Percentiles rank a stretch among this genome's conserved stretches.
These are phyloP conservation scores for Mungos mungo DNA, from an alignment of 2,113 vertebrate genomes.

Conservation along the genomic window DNA sequence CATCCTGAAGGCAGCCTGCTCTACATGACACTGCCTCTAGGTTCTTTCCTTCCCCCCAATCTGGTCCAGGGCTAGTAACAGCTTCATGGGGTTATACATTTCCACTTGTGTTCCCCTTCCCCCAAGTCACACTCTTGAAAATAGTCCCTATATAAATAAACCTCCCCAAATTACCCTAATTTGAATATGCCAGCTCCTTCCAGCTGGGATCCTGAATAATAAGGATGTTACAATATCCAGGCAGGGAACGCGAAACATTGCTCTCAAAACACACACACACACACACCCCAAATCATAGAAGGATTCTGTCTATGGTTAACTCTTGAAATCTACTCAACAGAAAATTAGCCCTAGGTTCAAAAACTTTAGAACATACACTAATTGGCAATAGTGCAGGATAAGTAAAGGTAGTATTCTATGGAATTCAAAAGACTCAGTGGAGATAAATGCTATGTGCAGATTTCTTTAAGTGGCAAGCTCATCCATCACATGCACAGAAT, in stretches of 20 bases:
- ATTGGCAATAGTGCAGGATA: neutral
- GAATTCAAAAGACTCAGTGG: slow-evolving; percentile 24
- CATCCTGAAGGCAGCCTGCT: neutral
- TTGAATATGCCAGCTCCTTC: slow-evolving; percentile 30
- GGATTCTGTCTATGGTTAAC: neutral
- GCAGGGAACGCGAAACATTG: neutral
- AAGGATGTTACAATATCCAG: slow-evolving; percentile 18
- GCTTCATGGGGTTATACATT: neutral
- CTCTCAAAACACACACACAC: neutral
- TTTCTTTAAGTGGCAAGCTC: slow-evolving; percentile 16
- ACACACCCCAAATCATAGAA: neutral
- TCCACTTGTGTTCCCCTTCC: neutral
- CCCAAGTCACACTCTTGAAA: neutral
- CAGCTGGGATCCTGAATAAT: neutral
- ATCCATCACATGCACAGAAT: slow-evolving; percentile 40
- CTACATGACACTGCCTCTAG: neutral
- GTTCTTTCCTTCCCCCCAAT: neutral
- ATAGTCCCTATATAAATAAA: slow-evolving; percentile 14
- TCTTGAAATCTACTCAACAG: neutral
- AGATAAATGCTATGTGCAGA: slow-evolving; percentile 23
- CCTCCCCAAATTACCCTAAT: neutral
- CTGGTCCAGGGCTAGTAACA: neutral
- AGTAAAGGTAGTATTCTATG: slow-evolving; percentile 26
- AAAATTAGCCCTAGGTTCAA: slow-evolving; percentile 28
- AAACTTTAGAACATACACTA: slow-evolving; percentile 25